These are phyloP conservation scores for Daktulosphaira vitifoliae DNA, from an alignment of 1,140 invertebrate species.

Conservation along the genomic window DNA sequence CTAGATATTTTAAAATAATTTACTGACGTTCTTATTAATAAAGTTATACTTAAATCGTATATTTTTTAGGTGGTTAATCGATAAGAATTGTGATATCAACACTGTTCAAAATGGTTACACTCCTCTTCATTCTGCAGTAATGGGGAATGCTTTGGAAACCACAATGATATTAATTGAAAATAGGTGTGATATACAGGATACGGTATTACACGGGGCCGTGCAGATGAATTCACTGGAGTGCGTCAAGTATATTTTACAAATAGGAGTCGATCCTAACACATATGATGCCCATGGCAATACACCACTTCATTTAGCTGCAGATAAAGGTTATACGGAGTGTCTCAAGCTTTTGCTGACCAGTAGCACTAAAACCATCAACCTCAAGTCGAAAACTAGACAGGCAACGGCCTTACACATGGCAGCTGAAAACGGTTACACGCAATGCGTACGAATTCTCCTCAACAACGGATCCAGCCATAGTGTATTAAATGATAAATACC, in stretches of 20 bases:
- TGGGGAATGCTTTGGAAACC: slow-evolving; percentile 64
- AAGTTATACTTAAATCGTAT: no score
- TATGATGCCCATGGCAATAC: slow-evolving; percentile 61
- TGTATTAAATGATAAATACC: slow-evolving; percentile 61
- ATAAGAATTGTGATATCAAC: slow-evolving; percentile 58
- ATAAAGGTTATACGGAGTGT: slow-evolving; percentile 58
- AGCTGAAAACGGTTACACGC: slow-evolving; percentile 59
- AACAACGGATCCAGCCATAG: slow-evolving; percentile 61
- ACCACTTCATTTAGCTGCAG: slow-evolving; percentile 65
- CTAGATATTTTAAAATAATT: no score
- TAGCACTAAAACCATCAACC: slow-evolving; percentile 37
- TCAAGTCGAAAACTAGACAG: slow-evolving; percentile 36
- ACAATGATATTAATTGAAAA: slow-evolving; percentile 59
- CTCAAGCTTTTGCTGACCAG: slow-evolving; percentile 46
- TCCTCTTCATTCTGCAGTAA: slow-evolving; percentile 70
- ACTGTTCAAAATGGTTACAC: slow-evolving; percentile 48
- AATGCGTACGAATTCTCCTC: slow-evolving; percentile 59
- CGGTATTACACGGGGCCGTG: slow-evolving; percentile 67
- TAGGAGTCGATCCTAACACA: slow-evolving; percentile 59
- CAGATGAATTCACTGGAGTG: slow-evolving; percentile 64
- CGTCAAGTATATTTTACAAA: slow-evolving; percentile 58
- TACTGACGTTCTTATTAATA: no score
- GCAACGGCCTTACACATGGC: slow-evolving; percentile 70
- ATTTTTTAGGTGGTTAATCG: slow-evolving; percentile 52
- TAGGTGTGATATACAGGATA: slow-evolving; percentile 57